Evolutionary conservation across 2,113 vertebrate species (phyloP).

Genomic region (Silurus asotus): DNA sequence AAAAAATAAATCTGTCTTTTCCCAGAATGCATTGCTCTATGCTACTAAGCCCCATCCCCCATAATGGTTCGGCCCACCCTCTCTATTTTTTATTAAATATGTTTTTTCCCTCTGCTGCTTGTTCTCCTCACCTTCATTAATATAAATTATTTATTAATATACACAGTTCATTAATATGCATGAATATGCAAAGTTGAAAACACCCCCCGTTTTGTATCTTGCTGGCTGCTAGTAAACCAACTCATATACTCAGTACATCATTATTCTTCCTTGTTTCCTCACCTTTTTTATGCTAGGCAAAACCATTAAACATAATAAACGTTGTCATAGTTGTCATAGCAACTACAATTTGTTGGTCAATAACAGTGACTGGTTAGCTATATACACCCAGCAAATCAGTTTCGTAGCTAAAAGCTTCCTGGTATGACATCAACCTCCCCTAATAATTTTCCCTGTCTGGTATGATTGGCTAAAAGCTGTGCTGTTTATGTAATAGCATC

Average conservation of each 20-base stretch:
- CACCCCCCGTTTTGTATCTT: background rate
- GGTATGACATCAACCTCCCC: background rate
- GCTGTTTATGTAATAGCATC: too few relatives aligned
- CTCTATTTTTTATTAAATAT: conserved; percentile 42
- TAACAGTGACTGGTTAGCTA: background rate
- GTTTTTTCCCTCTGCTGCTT: conserved; percentile 26
- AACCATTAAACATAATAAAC: background rate
- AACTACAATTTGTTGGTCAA: background rate
- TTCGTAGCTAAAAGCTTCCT: background rate
- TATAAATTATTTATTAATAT: too few relatives aligned
- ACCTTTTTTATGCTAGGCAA: background rate
- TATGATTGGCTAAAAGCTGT: background rate
- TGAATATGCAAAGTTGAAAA: background rate
- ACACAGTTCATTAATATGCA: background rate
- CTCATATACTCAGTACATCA: background rate
- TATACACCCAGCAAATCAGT: background rate
- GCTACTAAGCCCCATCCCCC: conserved; percentile 29
- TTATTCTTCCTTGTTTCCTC: background rate
- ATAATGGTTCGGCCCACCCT: background rate
- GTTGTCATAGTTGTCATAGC: background rate
- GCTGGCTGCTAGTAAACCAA: background rate
- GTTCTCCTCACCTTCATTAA: background rate
- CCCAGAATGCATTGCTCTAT: conserved; percentile 49
- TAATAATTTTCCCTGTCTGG: background rate
- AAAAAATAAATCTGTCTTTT: conserved; percentile 46